phyloP scores from a whole-genome alignment of 2,797 vertebrate species.

The Atherinosoma microstoma region DNA sequence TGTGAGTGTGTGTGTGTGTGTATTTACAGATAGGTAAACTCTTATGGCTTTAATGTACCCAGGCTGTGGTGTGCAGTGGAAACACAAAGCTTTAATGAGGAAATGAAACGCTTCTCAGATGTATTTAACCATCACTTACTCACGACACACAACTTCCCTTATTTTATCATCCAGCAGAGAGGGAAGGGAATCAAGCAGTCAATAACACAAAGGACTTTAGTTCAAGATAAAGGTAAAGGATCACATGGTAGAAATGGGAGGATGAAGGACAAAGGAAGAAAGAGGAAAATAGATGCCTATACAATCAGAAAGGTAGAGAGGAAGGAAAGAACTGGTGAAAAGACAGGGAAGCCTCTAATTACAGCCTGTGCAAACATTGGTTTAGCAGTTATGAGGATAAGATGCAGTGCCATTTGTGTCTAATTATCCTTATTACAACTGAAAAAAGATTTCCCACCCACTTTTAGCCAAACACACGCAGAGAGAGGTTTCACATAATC shows the following conservation, averaged over 20 bases:
- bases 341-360: constrained; percentile 61
- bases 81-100: constrained; percentile 80
- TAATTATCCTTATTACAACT: constrained; percentile 66
- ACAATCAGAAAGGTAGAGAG: constrained; percentile 12
- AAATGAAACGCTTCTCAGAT: constrained; percentile 78
- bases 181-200: constrained; percentile 22
- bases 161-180: constrained; percentile 42
- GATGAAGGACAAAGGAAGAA: constrained; percentile 27
- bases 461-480: constrained; percentile 9
- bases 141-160: constrained; percentile 71
- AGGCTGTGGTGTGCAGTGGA: constrained; percentile 71
- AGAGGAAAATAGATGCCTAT: constrained; percentile 39
- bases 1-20: constrained; percentile 47
- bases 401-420: constrained; percentile 59
- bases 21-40: constrained; percentile 67
- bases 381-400: constrained; percentile 67
- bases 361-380: constrained; percentile 68
- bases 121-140: constrained; percentile 77
- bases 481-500: neutral
- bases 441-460: constrained; percentile 47
- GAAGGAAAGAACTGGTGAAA: constrained; percentile 1
- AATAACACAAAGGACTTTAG: constrained; percentile 25
- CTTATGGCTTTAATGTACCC: constrained; percentile 68
- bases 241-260: constrained; percentile 18
- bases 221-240: constrained; percentile 26